Evolutionary conservation across 2,888 invertebrate genomes (phyloP).

Genomic region (Philonicus albiceps): DNA sequence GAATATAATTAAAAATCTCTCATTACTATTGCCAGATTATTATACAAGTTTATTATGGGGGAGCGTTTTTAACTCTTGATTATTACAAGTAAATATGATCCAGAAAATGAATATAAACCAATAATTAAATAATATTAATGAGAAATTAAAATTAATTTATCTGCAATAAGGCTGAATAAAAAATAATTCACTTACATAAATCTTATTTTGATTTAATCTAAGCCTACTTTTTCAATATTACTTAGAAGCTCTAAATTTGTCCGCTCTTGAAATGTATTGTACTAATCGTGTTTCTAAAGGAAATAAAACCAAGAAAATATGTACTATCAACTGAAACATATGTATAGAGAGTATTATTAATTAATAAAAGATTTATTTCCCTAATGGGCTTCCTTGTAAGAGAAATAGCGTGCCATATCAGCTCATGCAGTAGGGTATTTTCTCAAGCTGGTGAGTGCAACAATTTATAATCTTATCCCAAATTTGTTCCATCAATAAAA

Average conservation of each 20-base stretch:
- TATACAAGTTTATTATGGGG: not conserved
- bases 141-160: no score
- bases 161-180: no score
- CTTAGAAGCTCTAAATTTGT: not conserved
- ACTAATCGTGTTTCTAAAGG: not conserved
- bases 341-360: not conserved
- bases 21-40: not conserved
- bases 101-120: no score
- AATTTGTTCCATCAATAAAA: slow-evolving; percentile 3
- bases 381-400: not conserved
- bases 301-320: no score
- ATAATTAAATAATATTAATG: no score
- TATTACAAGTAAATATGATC: no score
- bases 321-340: no score
- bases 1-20: no score
- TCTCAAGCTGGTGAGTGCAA: not conserved
- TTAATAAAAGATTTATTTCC: not conserved
- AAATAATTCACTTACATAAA: no score
- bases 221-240: no score
- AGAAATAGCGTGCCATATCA: not conserved
- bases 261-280: not conserved
- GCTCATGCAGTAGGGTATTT: not conserved
- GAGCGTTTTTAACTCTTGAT: not conserved
- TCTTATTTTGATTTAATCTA: no score
- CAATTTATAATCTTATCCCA: not conserved